A percentile compares a stretch with the other conserved stretches of the same genome.
phyloP scores from a whole-genome alignment of 1,140 invertebrate genomes.

The Whitmania pigra region DNA sequence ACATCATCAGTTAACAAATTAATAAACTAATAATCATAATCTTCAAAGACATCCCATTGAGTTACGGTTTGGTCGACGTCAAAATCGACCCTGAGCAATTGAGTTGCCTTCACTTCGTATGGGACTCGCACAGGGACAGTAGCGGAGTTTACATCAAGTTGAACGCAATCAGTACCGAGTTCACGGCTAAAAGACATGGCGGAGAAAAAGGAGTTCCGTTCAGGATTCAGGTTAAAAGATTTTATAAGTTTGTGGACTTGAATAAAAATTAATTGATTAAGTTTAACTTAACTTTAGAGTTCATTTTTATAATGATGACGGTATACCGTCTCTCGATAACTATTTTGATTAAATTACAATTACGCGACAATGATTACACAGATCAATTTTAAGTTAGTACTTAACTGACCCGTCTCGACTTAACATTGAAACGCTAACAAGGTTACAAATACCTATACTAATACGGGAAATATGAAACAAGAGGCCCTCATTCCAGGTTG shows the following conservation, averaged over 20 bases:
- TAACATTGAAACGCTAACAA: too few relatives aligned
- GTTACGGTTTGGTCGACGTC: conserved; percentile 76
- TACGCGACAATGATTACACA: too few relatives aligned
- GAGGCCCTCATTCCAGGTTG: conserved; percentile 54
- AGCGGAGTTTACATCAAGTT: conserved; percentile 61
- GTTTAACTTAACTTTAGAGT: too few relatives aligned
- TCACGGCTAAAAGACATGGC: conserved; percentile 92
- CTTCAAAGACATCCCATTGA: conserved; percentile 65
- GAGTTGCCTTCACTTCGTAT: conserved; percentile 75
- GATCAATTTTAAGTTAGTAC: too few relatives aligned
- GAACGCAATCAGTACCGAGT: conserved; percentile 93
- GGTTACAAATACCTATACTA: too few relatives aligned
- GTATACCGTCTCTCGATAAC: too few relatives aligned
- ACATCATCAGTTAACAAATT: neutral
- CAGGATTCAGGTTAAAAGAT: conserved; percentile 62
- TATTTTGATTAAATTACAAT: too few relatives aligned
- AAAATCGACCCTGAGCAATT: conserved; percentile 58
- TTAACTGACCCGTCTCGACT: too few relatives aligned
- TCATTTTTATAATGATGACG: too few relatives aligned
- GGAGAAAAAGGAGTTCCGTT: conserved; percentile 95
- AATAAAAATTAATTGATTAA: too few relatives aligned
- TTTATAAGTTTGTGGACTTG: too few relatives aligned
- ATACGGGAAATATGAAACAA: too few relatives aligned
- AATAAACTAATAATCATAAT: neutral
- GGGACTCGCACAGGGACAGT: conserved; percentile 83